Evolutionary conservation across 2,888 invertebrate genomes (phyloP), one percentile per base, ranked within the genome.

Genomic region (Pecten maximus): DNA sequence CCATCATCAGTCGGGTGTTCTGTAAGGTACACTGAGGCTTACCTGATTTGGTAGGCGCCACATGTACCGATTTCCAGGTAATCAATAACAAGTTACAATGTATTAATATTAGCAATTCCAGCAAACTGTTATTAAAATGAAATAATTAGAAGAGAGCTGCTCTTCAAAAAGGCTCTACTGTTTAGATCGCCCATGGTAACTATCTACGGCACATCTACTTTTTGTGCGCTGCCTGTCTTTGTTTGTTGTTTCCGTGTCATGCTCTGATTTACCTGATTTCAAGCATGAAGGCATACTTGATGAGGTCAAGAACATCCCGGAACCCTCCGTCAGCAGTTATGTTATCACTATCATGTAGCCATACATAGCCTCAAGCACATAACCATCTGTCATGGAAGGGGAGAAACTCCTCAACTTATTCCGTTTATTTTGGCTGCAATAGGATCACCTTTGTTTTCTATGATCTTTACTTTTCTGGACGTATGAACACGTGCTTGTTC

Each of bases 61-160:
- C 90, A 90, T 2, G 90, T 74, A 2, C 54, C 88, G 12, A 88
- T 90, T 88, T 88, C 50, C 19, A 89, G 87, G 54, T 87, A 89
- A 6, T 86, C 89, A 6, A 40, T 6, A n/a, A 48, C 54, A 50
- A 89, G 86, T 54, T 88, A 12, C 0, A 74, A 88, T n/a, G 88
- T 88, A 12, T 12, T 6, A 40, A 90, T 90, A 4, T 88, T n/a
- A 60, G 88, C 16, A 50, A 50, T 50, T 8, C 50, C 15, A 16
- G 16, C 50, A 50, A 50, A 16, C 15, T 50, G 15, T 50, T 50
- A 50, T 50, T 2, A 2, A 2, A 16, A 50, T 50, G 50, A 50
- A 50, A 16, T 50, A 16, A 44, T 44, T 44, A 12, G 44, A 44
- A 44, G 44, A 44, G 44, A 44, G 44, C 44, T 44, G 44, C 44